These are phyloP conservation scores for Halcyon malimbica DNA, from an alignment of 2,113 vertebrate genomes.

Conservation along the genomic window DNA sequence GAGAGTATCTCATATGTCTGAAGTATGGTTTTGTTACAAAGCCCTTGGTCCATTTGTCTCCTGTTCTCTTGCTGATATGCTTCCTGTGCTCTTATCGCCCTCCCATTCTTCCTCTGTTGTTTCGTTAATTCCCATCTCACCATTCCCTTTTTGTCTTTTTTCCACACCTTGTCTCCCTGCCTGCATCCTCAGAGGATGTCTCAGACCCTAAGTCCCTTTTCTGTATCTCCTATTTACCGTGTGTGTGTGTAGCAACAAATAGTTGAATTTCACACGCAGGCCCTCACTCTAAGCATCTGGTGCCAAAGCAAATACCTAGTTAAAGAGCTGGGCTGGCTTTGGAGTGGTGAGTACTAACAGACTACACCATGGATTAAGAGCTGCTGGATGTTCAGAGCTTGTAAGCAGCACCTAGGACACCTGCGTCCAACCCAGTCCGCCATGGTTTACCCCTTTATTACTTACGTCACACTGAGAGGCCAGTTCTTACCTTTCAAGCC, in stretches of 20 bases:
- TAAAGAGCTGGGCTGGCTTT: slow-evolving; percentile 58
- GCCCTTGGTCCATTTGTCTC: neutral
- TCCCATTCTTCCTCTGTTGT: neutral
- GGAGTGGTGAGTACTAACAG: neutral
- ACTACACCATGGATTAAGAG: neutral
- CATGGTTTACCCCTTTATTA: neutral
- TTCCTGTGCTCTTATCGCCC: neutral
- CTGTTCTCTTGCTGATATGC: neutral
- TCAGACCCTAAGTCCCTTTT: neutral
- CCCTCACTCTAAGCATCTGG: slow-evolving; percentile 59
- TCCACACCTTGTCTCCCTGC: neutral
- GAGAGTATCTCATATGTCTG: neutral
- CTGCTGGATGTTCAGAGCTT: neutral
- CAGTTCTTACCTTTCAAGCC: neutral
- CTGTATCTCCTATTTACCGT: neutral
- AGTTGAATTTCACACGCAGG: slow-evolving; percentile 53
- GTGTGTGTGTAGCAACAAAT: neutral
- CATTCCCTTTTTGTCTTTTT: neutral
- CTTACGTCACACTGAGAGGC: neutral
- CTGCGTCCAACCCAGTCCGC: neutral
- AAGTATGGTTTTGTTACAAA: neutral
- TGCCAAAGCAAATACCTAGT: slow-evolving; percentile 80
- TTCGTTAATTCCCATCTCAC: neutral
- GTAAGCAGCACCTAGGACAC: neutral
- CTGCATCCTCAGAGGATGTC: neutral